These are phyloP conservation scores for Rhadinocentrus ornatus DNA, from an alignment of 2,797 vertebrate species.

Conservation along the genomic window DNA sequence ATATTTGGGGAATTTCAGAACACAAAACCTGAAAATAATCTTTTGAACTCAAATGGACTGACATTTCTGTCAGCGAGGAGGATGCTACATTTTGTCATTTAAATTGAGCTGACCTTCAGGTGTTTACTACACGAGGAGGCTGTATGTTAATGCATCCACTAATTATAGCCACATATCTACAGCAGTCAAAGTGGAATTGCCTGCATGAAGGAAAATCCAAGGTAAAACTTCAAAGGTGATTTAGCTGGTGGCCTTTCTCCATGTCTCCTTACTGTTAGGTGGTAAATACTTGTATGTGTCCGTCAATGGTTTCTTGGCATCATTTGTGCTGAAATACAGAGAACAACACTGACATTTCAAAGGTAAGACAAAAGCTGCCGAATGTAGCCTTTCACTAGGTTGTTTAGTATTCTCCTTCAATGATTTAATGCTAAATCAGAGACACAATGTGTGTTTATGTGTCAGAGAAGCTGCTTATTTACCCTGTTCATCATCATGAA, in stretches of 20 bases:
- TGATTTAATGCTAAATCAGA: conserved; percentile 22
- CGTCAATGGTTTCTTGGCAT: conserved; percentile 36
- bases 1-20: not conserved
- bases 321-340: conserved; percentile 34
- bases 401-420: conserved; percentile 5
- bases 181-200: conserved; percentile 23
- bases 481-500: conserved; percentile 12
- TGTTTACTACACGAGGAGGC: conserved; percentile 11
- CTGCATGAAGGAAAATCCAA: not conserved
- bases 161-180: conserved; percentile 13
- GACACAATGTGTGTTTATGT: conserved; percentile 1
- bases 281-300: conserved; percentile 38
- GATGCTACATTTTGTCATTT: conserved; percentile 1
- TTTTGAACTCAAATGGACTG: conserved; percentile 2
- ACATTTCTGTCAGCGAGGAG: not conserved
- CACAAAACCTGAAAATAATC: not conserved
- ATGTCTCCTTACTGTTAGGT: conserved; percentile 25
- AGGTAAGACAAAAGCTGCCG: conserved; percentile 40
- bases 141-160: conserved; percentile 10
- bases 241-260: conserved; percentile 37
- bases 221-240: conserved; percentile 22
- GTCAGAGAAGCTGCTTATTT: conserved; percentile 14
- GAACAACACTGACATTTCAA: conserved; percentile 68
- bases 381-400: conserved; percentile 44
- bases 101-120: conserved; percentile 12